Conservation (phyloP, 1,140 invertebrate species). For the Euwallacea similis region DNA sequence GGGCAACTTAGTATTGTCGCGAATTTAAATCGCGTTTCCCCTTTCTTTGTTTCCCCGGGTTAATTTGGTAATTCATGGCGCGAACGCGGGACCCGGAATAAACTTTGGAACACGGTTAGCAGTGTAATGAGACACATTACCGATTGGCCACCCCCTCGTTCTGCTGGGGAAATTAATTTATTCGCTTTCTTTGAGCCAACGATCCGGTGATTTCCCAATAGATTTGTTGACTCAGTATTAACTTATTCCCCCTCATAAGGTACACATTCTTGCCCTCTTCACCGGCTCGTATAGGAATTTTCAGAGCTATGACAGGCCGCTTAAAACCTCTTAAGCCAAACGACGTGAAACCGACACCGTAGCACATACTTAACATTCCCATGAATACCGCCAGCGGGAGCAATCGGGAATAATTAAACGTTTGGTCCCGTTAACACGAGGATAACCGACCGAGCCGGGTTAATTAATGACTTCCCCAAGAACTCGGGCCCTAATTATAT, state of each 20-base stretch:
- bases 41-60: conserved; percentile 34
- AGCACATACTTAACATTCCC: not conserved
- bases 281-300: not conserved
- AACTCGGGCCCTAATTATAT: conserved; percentile 11
- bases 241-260: not conserved
- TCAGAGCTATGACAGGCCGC: too few species aligned
- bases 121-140: conserved; percentile 24
- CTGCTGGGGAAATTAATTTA: not conserved
- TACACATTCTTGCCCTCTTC: not conserved
- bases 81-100: conserved; percentile 34
- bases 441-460: conserved; percentile 17
- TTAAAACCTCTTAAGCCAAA: not conserved
- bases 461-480: conserved; percentile 14
- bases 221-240: not conserved
- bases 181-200: not conserved
- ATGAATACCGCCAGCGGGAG: not conserved
- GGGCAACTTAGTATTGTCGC: conserved; percentile 49
- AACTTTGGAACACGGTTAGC: conserved; percentile 21
- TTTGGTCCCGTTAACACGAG: conserved; percentile 10
- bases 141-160: not conserved
- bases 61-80: conserved; percentile 47
- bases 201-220: not conserved
- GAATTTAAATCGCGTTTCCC: conserved; percentile 44
- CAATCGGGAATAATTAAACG: conserved; percentile 16
- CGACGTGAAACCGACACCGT: not conserved